phyloP scores from a whole-genome alignment of 2,888 invertebrate species.

The Agrochola litura region DNA sequence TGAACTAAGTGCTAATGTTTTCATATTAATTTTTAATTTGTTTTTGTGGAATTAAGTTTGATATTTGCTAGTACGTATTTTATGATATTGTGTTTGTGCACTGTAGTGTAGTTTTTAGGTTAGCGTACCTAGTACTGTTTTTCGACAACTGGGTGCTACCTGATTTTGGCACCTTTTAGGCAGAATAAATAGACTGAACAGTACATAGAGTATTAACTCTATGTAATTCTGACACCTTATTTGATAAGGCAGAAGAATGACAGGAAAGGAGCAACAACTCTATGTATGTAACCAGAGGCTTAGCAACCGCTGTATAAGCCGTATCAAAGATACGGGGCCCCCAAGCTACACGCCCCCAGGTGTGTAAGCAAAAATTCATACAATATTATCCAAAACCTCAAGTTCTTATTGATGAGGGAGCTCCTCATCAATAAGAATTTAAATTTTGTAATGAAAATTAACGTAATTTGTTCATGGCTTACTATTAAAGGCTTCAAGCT shows the following conservation, averaged over 20 bases:
- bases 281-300: neutral
- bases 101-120: neutral
- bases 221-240: neutral
- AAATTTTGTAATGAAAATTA: too few species aligned
- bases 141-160: neutral
- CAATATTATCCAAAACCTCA: too few species aligned
- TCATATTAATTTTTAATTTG: constrained; percentile 39
- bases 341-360: too few species aligned
- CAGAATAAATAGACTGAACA: neutral
- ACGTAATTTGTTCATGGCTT: too few species aligned
- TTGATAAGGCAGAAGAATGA: neutral
- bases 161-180: neutral
- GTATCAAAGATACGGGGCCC: too few species aligned
- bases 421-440: too few species aligned
- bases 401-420: too few species aligned
- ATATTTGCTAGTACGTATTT: constrained; percentile 14
- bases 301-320: too few species aligned
- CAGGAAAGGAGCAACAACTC: neutral
- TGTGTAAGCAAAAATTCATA: too few species aligned
- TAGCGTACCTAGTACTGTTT: neutral
- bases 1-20: constrained; percentile 54
- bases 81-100: neutral
- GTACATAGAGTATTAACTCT: too few species aligned
- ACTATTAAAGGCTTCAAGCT: too few species aligned
- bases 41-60: constrained; percentile 11